Evolutionary conservation across 2,797 vertebrate genomes (phyloP).

Genomic region (Nyctibius grandis): DNA sequence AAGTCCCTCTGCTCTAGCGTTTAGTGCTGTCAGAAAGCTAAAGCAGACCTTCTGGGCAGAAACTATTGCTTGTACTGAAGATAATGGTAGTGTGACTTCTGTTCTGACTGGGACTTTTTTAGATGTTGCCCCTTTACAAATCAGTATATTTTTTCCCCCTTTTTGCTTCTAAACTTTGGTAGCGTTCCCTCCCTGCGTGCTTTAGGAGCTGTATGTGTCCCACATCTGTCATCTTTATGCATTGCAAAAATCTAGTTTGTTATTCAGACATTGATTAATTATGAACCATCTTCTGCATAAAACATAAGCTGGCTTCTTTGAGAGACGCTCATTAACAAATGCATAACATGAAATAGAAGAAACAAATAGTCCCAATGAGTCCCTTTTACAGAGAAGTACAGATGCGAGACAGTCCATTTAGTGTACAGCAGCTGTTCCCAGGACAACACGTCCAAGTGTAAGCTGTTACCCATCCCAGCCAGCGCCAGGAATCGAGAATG

Average conservation of each 20-base stretch:
- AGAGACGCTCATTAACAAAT: not conserved
- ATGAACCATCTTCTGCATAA: not conserved
- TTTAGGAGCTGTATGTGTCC: not conserved
- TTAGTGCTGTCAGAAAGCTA: not conserved
- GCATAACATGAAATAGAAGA: not conserved
- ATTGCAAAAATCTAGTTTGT: not conserved
- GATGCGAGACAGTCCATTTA: not conserved
- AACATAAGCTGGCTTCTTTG: not conserved
- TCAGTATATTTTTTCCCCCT: not conserved
- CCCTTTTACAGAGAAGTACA: not conserved
- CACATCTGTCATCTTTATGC: not conserved
- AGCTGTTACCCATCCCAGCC: not conserved
- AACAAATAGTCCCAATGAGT: not conserved
- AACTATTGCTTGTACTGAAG: not conserved
- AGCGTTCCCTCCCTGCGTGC: fast-evolving
- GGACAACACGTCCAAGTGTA: not conserved
- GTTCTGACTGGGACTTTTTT: not conserved
- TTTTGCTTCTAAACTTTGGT: not conserved
- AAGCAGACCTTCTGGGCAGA: not conserved
- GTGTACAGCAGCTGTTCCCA: not conserved
- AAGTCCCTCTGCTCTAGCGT: not conserved
- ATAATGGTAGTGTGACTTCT: not conserved
- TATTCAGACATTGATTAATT: not conserved
- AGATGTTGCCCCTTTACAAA: not conserved
- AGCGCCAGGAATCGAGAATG: not conserved